Percentiles rank a stretch among this genome's conserved stretches.
phyloP scores from a whole-genome alignment of 2,113 vertebrate species.

The Heteronetta atricapilla region DNA sequence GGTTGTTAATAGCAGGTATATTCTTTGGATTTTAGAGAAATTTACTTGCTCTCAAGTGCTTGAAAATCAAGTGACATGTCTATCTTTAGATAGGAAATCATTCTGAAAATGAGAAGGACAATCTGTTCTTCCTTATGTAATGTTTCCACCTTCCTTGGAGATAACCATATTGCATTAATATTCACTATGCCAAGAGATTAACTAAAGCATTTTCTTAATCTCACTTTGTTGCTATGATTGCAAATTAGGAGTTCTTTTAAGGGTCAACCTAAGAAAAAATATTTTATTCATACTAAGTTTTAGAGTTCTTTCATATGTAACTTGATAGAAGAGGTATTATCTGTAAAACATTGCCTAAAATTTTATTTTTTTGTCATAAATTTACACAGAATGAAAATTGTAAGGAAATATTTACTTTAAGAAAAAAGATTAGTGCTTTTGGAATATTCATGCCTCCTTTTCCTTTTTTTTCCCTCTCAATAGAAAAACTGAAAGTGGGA shows the following conservation, averaged over 20 bases:
- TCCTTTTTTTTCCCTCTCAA: not conserved
- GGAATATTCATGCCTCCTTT: rapidly evolving
- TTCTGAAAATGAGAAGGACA: constrained; percentile 17
- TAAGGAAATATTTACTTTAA: not conserved
- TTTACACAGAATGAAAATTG: not conserved
- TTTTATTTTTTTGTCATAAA: not conserved
- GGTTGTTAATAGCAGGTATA: constrained; percentile 63
- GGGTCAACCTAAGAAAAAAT: not conserved
- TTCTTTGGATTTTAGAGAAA: constrained; percentile 57
- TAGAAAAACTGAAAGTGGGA: not conserved
- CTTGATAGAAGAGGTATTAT: not conserved
- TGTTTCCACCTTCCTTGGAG: not conserved
- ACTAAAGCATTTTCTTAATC: not conserved
- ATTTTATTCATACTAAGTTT: not conserved
- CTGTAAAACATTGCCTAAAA: not conserved
- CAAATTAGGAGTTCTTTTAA: not conserved
- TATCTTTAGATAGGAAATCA: constrained; percentile 3
- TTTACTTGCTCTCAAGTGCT: constrained; percentile 56
- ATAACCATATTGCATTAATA: not conserved
- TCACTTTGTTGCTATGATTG: not conserved
- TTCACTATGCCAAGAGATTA: not conserved
- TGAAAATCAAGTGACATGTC: constrained; percentile 50
- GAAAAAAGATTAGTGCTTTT: not conserved
- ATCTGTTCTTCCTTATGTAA: not conserved
- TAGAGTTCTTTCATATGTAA: not conserved